phyloP scores from a whole-genome alignment of 2,113 vertebrate species.

The Protobothrops mucrosquamatus region DNA sequence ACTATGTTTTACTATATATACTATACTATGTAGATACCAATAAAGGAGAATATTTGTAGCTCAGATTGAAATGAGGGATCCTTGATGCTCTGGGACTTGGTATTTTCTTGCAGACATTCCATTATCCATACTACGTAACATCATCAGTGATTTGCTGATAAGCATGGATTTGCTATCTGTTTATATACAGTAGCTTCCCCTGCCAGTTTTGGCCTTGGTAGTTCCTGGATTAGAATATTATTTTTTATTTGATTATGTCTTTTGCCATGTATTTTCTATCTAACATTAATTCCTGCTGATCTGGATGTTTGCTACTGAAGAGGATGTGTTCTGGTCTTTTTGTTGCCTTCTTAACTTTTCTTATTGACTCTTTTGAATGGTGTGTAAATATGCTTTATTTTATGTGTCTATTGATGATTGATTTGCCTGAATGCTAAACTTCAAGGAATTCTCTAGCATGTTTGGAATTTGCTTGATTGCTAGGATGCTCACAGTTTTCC shows the following conservation, averaged over 20 bases:
- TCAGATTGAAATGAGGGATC: neutral
- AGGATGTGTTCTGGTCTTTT: neutral
- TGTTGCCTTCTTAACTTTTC: neutral
- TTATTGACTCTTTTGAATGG: neutral
- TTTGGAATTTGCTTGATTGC: neutral
- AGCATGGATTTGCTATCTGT: neutral
- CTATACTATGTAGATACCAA: neutral
- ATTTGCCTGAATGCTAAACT: neutral
- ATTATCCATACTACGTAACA: neutral
- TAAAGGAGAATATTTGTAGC: neutral
- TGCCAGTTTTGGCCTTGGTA: neutral
- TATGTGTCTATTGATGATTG: neutral
- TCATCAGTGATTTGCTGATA: neutral
- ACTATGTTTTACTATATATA: neutral
- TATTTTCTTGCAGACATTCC: neutral
- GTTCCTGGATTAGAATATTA: neutral
- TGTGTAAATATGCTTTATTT: neutral
- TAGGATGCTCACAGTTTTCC: neutral
- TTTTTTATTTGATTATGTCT: neutral
- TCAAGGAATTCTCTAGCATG: neutral
- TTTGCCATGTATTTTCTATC: neutral
- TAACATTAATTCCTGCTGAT: neutral
- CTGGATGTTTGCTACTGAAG: neutral
- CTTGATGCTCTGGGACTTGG: neutral
- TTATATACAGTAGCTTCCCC: neutral